Evolutionary conservation across 2,797 vertebrate genomes (phyloP), one percentile per base, ranked within the genome.

Genomic region (Calcarius lapponicus): DNA sequence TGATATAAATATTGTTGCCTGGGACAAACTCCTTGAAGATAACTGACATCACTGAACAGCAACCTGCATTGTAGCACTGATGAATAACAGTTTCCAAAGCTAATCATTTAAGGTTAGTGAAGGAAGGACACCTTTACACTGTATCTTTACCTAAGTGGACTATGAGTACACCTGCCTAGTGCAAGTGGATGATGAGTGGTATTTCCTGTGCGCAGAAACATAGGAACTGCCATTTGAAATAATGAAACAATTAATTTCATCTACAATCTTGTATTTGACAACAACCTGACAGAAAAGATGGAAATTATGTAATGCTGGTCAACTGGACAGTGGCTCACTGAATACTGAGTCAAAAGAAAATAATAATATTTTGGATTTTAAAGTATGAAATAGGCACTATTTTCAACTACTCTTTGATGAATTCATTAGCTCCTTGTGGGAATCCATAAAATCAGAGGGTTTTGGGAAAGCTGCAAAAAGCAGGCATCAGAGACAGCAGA

Each of bases 1-100:
- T 98, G 98, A 99, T 99, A 98, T 98, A 98, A 99, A 98, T 98
- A 98, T 98, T 98, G 99, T 98, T 98, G 98, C 98, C 98, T 98
- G 98, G 95, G 98, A 98, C 98, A 96, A 97, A 97, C 93, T 91
- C 98, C 99, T 99, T 98, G 98, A 99, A 99, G 98, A 98, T 99
- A 99, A 99, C 99, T 98, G 98, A 98, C 99, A 99, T 98, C 98
- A 99, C 97, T 98, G 98, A 98, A 98, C 98, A 99, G 98, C 98
- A 99, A 99, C 99, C 98, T 99, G 98, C 98, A 99, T 99, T 99
- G 99, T 97, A 99, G 98, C 98, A 98, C 98, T 99, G 98, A 99
- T 98, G 98, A 99, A 99, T 99, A 99, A 99, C 98, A 98, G 98
- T 99, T 99, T 99, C 99, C 98, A 99, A 98, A 97, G 98, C 98